Percentiles rank a stretch among this genome's conserved stretches.
Conservation (phyloP, 2,113 vertebrate species). For the Anas platyrhynchos region DNA sequence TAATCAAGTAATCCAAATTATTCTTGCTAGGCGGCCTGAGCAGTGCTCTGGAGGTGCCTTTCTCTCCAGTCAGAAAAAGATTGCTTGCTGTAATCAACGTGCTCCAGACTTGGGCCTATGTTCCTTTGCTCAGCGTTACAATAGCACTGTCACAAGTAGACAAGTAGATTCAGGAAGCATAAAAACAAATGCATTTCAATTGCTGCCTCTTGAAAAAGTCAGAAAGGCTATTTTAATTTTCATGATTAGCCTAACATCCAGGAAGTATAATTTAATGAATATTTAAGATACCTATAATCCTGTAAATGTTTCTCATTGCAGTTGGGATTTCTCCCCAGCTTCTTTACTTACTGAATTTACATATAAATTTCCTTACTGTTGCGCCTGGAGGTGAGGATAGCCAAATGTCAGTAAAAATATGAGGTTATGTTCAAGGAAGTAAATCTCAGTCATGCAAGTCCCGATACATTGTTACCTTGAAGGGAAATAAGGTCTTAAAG, state of each 20-base stretch:
- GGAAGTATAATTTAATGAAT: neutral
- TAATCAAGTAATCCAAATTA: neutral
- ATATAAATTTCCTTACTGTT: neutral
- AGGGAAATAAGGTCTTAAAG: neutral
- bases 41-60: neutral
- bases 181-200: neutral
- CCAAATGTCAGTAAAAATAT: conserved; percentile 12
- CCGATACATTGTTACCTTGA: neutral
- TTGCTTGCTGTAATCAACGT: neutral
- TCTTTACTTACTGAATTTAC: neutral
- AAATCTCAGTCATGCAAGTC: neutral
- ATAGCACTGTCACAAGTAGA: neutral
- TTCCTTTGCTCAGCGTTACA: neutral
- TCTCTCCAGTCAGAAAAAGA: neutral
- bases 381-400: neutral
- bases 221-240: neutral
- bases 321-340: neutral
- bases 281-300: neutral
- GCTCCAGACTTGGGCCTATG: neutral
- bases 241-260: neutral
- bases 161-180: neutral
- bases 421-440: neutral
- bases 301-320: neutral
- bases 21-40: neutral
- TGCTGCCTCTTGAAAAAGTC: neutral